Conservation (phyloP, 2,113 vertebrate genomes). For the Protobothrops mucrosquamatus region DNA sequence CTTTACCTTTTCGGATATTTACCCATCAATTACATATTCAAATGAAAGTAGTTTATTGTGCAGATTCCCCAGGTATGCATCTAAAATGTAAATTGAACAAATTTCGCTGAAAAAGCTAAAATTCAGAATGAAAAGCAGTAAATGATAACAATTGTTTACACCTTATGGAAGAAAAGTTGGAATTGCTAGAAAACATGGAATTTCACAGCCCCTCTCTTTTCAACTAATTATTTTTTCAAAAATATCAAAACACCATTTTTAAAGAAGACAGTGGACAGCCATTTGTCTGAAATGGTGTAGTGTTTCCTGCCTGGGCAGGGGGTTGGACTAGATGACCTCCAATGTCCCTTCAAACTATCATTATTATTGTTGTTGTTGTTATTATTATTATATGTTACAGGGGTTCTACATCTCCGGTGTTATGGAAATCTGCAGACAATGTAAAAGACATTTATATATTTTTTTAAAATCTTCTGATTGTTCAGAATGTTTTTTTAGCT, state of each 20-base stretch:
- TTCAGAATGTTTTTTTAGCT: not conserved
- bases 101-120: slow-evolving; percentile 18
- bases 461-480: not conserved
- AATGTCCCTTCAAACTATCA: no score
- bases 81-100: slow-evolving; percentile 19
- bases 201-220: not conserved
- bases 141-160: not conserved
- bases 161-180: not conserved
- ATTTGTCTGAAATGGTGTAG: no score
- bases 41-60: slow-evolving; percentile 26
- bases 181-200: not conserved
- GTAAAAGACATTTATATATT: not conserved
- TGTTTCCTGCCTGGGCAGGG: no score
- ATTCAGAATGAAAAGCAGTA: not conserved
- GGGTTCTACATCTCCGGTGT: not conserved
- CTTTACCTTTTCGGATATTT: slow-evolving; percentile 39
- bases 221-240: not conserved
- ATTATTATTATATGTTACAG: not conserved
- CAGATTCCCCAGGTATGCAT: not conserved
- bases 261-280: no score
- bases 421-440: not conserved
- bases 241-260: not conserved
- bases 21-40: slow-evolving; percentile 40
- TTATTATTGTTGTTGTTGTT: no score
- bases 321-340: no score